phyloP scores from a whole-genome alignment of 2,888 invertebrate species.

The Daptonema setosum region DNA sequence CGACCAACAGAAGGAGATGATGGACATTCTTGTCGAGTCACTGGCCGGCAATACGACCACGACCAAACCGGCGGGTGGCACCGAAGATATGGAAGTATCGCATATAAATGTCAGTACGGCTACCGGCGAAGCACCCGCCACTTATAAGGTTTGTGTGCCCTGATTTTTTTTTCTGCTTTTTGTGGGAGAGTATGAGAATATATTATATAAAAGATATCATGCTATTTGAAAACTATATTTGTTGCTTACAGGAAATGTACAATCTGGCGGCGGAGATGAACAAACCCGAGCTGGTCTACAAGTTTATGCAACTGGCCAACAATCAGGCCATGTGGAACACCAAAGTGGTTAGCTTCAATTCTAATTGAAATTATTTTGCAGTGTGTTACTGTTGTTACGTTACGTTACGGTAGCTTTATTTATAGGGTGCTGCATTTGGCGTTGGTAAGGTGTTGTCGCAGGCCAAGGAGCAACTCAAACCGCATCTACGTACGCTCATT shows the following conservation, averaged over 20 bases:
- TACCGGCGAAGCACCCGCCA: too few relatives aligned
- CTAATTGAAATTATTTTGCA: too few relatives aligned
- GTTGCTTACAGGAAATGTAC: conserved; percentile 74
- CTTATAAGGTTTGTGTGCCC: too few relatives aligned
- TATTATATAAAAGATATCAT: too few relatives aligned
- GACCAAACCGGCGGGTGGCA: background rate
- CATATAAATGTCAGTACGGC: too few relatives aligned
- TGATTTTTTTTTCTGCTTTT: too few relatives aligned
- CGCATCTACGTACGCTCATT: conserved; percentile 57
- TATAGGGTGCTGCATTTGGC: conserved; percentile 63
- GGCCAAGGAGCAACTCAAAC: conserved; percentile 56
- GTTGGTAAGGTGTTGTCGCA: conserved; percentile 60
- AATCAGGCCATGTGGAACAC: conserved; percentile 84
- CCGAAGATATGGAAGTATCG: too few relatives aligned
- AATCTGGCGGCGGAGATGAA: conserved; percentile 76
- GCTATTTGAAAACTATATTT: too few relatives aligned
- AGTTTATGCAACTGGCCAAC: conserved; percentile 83
- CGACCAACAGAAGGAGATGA: background rate
- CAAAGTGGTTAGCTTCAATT: conserved; percentile 41
- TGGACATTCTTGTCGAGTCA: background rate
- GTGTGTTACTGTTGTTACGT: too few relatives aligned
- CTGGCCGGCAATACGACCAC: background rate
- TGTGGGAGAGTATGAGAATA: too few relatives aligned
- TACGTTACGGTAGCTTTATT: background rate
- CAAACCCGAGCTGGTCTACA: conserved; percentile 78